A percentile compares a stretch with the other conserved stretches of the same genome.
Evolutionary conservation across 2,113 vertebrate species (phyloP).

Genomic region (Burhinus oedicnemus): DNA sequence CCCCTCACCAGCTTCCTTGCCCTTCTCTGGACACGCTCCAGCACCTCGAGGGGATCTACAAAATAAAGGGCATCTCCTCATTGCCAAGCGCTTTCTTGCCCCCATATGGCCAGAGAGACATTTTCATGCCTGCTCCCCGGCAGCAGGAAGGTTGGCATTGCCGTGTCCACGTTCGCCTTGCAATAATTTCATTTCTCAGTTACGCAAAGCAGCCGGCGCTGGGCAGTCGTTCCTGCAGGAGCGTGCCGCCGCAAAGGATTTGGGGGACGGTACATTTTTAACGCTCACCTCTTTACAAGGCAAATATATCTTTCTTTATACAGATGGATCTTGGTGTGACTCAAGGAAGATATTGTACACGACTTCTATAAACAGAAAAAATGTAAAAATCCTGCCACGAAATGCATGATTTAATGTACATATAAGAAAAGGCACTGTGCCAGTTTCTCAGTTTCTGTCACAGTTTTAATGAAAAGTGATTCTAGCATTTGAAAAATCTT

Average conservation of each 20-base stretch:
- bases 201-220: background rate
- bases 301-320: background rate
- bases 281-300: background rate
- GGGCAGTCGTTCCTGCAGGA: background rate
- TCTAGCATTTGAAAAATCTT: slow-evolving; percentile 58
- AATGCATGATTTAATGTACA: slow-evolving; percentile 36
- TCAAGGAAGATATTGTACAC: background rate
- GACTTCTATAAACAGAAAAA: slow-evolving; percentile 11
- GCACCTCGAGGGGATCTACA: no score
- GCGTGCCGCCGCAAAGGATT: accelerated
- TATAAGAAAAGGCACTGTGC: slow-evolving; percentile 4
- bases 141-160: background rate
- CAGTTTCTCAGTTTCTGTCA: slow-evolving; percentile 65
- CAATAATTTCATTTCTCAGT: background rate
- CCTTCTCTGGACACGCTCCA: no score
- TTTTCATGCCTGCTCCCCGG: background rate
- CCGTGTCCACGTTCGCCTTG: background rate
- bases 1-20: no score
- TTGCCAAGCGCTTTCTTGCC: accelerated
- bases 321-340: background rate
- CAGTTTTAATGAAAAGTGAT: slow-evolving; percentile 66
- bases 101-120: accelerated
- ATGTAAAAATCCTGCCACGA: background rate
- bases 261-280: background rate
- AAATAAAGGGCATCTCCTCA: background rate